Percentiles rank a stretch among this genome's conserved stretches.
Conservation (phyloP, 1,140 invertebrate species). For the Drosophila orena region DNA sequence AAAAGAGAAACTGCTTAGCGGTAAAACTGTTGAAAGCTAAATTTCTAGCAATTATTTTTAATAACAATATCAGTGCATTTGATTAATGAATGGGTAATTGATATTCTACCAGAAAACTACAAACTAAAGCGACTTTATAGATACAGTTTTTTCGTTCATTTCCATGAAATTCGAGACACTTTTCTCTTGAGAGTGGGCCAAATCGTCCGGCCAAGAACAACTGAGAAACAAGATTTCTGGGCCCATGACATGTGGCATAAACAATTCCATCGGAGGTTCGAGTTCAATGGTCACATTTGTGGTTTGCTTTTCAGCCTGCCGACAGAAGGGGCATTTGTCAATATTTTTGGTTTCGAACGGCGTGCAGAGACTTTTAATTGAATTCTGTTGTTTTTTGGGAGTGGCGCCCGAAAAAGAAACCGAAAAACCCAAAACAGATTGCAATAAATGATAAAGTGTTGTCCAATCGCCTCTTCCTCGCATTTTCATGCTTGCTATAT, state of each 20-base stretch:
- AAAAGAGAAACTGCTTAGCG: conserved; percentile 12
- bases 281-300: conserved; percentile 35
- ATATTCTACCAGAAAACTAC: background rate
- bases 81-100: background rate
- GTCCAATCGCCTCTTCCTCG: background rate
- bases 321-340: conserved; percentile 42
- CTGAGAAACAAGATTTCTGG: conserved; percentile 30
- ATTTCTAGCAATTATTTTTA: background rate
- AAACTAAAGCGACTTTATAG: background rate
- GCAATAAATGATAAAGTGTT: conserved; percentile 34
- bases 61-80: no score
- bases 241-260: conserved; percentile 37
- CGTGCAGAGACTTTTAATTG: conserved; percentile 79
- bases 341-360: conserved; percentile 63
- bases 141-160: conserved; percentile 20
- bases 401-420: conserved; percentile 18
- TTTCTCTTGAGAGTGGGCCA: background rate
- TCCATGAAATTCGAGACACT: conserved; percentile 14
- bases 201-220: conserved; percentile 2
- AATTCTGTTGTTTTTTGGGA: conserved; percentile 52
- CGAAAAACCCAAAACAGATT: conserved; percentile 12
- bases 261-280: conserved; percentile 40
- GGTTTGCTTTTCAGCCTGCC: conserved; percentile 40
- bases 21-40: background rate
- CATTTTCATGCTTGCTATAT: background rate